Evolutionary conservation across 2,797 vertebrate genomes (phyloP), one percentile per base, ranked within the genome.

Genomic region (Coreius guichenoti): DNA sequence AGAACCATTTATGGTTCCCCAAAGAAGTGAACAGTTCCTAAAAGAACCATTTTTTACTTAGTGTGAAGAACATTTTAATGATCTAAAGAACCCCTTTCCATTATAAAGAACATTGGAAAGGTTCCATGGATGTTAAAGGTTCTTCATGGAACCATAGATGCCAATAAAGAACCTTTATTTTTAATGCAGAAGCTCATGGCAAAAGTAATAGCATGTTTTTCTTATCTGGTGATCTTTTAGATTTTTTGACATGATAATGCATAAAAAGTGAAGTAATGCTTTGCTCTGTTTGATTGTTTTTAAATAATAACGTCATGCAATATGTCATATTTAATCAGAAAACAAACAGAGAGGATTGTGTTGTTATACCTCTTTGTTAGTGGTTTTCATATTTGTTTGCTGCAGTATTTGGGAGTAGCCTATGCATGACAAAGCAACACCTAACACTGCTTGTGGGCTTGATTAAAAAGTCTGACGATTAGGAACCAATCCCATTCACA

Each of bases 401-500:
- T 87, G 82, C 86, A 87, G 56, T 86, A 75, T 90, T 90, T 86
- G 87, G 13, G 14, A 31, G 26, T 17, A 61, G 8, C 54, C 54
- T 14, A 31, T 63, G 58, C 26, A 88, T 89, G 92, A 94, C 92
- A 85, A 89, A 21, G 54, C 83, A 80, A 80, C 51, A 70, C 29
- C 65, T 58, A 69, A 70, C 0, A 72, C 65, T 39, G 9, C 87
- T 85, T 83, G 1, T 56, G 76, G 76, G 49, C 78, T 70, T 79
- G 58, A 72, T 87, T 78, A 76, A 85, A 85, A 85, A 70, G 17
- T 43, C 33, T 83, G 82, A 82, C 29, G 68, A 92, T 92, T 93
- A 90, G 92, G 86, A 89, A 65, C 23, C 21, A 67, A 73, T 81
- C 91, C 89, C 89, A 92, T 93, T 92, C 88, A 92, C 67, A 83